These are phyloP conservation scores for Ornithoptera priamus DNA, from an alignment of 2,888 invertebrate species.

Conservation along the genomic window DNA sequence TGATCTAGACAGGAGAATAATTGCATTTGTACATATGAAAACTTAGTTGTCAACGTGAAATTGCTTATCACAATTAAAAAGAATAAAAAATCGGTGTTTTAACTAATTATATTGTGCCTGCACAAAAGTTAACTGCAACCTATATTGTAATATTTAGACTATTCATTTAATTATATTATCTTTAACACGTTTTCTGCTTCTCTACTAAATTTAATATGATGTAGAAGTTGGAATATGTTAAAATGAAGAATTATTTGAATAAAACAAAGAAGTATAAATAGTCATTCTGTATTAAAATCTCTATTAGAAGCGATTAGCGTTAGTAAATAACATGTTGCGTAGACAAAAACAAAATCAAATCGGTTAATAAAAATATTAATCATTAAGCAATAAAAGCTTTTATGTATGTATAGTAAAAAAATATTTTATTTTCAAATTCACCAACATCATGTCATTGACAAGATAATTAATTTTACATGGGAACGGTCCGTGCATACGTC, in stretches of 20 bases:
- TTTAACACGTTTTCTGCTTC: too few relatives aligned
- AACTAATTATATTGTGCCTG: too few relatives aligned
- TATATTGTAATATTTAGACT: too few relatives aligned
- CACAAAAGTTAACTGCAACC: too few relatives aligned
- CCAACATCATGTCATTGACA: not conserved
- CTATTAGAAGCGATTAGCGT: slow-evolving; percentile 24
- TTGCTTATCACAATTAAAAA: too few relatives aligned
- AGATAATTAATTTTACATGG: not conserved
- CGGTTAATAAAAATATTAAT: slow-evolving; percentile 1
- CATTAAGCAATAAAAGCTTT: slow-evolving; percentile 4
- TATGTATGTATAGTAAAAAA: slow-evolving; percentile 1
- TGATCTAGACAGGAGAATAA: too few relatives aligned
- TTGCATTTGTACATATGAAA: too few relatives aligned
- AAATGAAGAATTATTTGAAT: slow-evolving; percentile 6
- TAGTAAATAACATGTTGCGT: slow-evolving; percentile 24
- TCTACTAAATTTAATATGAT: too few relatives aligned
- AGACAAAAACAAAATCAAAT: slow-evolving; percentile 4
- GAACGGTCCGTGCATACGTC: not conserved
- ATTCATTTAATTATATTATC: too few relatives aligned
- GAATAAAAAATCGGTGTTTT: too few relatives aligned
- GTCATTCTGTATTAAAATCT: slow-evolving; percentile 28
- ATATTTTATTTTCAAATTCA: not conserved
- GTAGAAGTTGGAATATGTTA: too few relatives aligned
- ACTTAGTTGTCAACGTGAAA: too few relatives aligned
- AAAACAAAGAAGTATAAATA: slow-evolving; percentile 21